Evolutionary conservation across 1,140 invertebrate genomes (phyloP).

Genomic region (Anoplophora glabripennis): DNA sequence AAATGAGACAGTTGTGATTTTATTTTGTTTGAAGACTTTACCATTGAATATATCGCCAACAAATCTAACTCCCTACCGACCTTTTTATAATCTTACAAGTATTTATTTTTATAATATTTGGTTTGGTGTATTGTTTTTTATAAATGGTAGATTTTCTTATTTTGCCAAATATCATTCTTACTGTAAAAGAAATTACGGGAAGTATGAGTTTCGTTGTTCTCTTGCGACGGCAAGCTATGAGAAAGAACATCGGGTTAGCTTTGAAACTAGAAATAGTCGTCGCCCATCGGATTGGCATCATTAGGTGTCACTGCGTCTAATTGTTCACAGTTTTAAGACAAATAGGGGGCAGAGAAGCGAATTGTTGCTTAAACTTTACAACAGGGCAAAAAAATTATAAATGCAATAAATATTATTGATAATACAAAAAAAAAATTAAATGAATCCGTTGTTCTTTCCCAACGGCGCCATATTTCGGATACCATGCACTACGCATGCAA

Average conservation of each 20-base stretch:
- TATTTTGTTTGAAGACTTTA: slow-evolving; percentile 1
- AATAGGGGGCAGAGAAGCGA: not conserved
- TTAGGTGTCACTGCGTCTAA: not conserved
- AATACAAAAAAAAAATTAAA: too few relatives aligned
- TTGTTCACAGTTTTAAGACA: not conserved
- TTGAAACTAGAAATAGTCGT: not conserved
- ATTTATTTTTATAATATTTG: slow-evolving; percentile 1
- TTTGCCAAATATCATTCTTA: slow-evolving; percentile 7
- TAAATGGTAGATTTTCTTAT: slow-evolving; percentile 11
- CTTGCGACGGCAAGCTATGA: not conserved
- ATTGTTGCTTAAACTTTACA: not conserved
- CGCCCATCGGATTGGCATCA: not conserved
- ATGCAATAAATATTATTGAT: too few relatives aligned
- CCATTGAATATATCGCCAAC: not conserved
- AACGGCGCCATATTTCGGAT: too few relatives aligned
- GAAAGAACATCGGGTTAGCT: not conserved
- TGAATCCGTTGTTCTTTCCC: too few relatives aligned
- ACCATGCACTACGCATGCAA: too few relatives aligned
- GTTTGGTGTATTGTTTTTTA: slow-evolving; percentile 12
- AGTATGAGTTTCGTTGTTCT: too few relatives aligned
- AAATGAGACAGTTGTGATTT: not conserved
- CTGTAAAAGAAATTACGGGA: slow-evolving; percentile 6
- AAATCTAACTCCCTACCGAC: not conserved
- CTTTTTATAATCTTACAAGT: slow-evolving; percentile 1
- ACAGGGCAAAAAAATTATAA: too few relatives aligned